phyloP scores from a whole-genome alignment of 1,140 invertebrate genomes.

The Scaptomyza graminum region DNA sequence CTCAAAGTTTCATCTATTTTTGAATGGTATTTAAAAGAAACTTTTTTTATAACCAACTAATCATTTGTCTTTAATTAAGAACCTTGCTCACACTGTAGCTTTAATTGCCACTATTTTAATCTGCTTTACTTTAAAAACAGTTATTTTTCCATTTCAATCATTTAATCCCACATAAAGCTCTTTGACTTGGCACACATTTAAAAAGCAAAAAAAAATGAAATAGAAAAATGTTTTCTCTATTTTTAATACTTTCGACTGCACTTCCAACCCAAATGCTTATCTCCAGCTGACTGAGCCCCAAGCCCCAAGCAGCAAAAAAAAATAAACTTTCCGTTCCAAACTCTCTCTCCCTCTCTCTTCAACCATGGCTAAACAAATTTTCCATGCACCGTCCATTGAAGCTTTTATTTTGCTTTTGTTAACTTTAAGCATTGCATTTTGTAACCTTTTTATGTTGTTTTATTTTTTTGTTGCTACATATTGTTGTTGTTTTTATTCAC shows the following conservation, averaged over 20 bases:
- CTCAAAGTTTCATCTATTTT: not conserved
- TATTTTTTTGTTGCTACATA: constrained; percentile 41
- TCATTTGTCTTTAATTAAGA: not conserved
- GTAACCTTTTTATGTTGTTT: constrained; percentile 54
- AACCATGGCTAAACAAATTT: constrained; percentile 33
- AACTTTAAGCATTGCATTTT: constrained; percentile 44
- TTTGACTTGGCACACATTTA: constrained; percentile 15
- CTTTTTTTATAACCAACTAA: not conserved
- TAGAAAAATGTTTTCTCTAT: constrained; percentile 2
- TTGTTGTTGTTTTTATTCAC: no score
- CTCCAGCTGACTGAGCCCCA: constrained; percentile 65
- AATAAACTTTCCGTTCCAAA: no score
- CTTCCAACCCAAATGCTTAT: constrained; percentile 75
- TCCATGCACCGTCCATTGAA: constrained; percentile 4
- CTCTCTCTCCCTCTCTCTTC: not conserved
- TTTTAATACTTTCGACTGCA: constrained; percentile 32
- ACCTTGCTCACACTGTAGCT: not conserved
- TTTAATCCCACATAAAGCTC: constrained; percentile 45
- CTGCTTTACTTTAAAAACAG: not conserved
- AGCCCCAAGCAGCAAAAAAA: constrained; percentile 17
- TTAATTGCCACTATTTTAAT: no score
- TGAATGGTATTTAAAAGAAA: not conserved
- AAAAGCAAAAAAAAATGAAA: not conserved
- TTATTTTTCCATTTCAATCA: constrained; percentile 13
- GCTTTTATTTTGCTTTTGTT: no score